Evolutionary conservation across 1,140 invertebrate genomes (phyloP).

Genomic region (Triops longicaudatus): DNA sequence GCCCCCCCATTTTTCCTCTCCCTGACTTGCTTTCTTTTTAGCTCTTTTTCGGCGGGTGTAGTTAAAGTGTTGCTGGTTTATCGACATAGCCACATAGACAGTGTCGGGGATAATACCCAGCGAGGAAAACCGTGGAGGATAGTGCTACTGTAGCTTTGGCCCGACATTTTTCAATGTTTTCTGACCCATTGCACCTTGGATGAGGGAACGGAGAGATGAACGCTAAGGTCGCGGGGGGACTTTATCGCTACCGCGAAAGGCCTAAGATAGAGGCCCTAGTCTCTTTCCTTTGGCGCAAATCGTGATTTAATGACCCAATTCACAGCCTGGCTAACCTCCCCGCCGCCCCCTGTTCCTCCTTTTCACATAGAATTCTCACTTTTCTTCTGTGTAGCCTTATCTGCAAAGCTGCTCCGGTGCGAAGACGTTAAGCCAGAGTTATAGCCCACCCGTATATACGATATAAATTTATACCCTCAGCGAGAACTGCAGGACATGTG

Average conservation of each 20-base stretch:
- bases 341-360: background rate
- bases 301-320: constrained; percentile 15
- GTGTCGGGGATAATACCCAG: background rate
- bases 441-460: background rate
- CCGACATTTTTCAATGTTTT: constrained; percentile 6
- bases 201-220: background rate
- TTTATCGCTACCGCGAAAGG: constrained; percentile 3
- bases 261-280: constrained; percentile 10
- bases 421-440: constrained; percentile 14
- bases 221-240: background rate
- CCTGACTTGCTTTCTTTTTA: background rate
- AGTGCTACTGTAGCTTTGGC: background rate
- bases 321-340: background rate
- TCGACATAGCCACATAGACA: background rate
- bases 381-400: background rate
- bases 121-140: background rate
- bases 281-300: constrained; percentile 11
- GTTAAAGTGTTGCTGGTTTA: background rate
- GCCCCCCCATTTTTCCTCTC: background rate
- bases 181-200: constrained; percentile 14
- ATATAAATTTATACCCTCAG: constrained; percentile 2
- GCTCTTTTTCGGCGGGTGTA: background rate
- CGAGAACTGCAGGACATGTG: background rate
- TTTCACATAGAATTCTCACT: background rate
- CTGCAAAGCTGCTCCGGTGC: constrained; percentile 4